These are phyloP conservation scores for Dendrolimus kikuchii DNA, from an alignment of 1,140 invertebrate species.

Conservation along the genomic window DNA sequence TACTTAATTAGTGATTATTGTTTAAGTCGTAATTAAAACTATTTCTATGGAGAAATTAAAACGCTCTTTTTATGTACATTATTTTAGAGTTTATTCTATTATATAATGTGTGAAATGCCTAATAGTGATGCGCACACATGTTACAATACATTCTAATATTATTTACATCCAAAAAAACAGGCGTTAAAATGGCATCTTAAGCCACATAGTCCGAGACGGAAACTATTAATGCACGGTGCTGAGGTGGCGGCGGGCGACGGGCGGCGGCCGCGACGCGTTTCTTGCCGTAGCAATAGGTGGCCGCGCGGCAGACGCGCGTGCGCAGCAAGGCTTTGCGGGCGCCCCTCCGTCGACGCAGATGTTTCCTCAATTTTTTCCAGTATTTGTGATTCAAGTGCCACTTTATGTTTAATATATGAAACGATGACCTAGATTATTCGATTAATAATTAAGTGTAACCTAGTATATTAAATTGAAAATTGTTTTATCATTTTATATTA, in stretches of 20 bases:
- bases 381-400: conserved; percentile 76
- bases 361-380: conserved; percentile 74
- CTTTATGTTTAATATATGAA: conserved; percentile 75
- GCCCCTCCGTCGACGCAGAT: conserved; percentile 49
- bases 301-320: neutral
- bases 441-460: conserved; percentile 72
- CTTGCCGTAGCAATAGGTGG: conserved; percentile 11
- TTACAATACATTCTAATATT: too few species aligned
- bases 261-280: conserved; percentile 7
- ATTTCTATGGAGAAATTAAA: too few species aligned
- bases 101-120: too few species aligned
- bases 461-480: conserved; percentile 73
- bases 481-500: conserved; percentile 75
- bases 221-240: conserved; percentile 30
- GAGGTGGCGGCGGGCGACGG: neutral
- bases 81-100: too few species aligned
- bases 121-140: too few species aligned
- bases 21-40: too few species aligned
- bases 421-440: conserved; percentile 74
- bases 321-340: conserved; percentile 29
- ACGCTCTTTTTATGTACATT: too few species aligned
- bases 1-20: too few species aligned
- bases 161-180: too few species aligned
- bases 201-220: conserved; percentile 64
- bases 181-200: too few species aligned